Conservation (phyloP, 2,113 vertebrate genomes). For the Callaeas wilsoni region DNA sequence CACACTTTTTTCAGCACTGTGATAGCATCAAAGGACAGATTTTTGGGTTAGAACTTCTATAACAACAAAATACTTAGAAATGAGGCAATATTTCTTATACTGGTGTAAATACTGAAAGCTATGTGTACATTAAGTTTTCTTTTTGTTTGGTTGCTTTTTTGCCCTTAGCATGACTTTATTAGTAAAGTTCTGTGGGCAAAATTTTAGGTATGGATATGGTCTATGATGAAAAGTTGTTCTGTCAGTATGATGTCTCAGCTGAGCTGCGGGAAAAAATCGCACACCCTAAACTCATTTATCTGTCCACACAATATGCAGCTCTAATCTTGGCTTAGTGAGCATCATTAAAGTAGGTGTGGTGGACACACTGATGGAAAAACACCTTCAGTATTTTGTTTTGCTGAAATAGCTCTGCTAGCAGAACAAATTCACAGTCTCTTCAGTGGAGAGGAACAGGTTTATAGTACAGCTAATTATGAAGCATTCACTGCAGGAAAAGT, state of each 20-base stretch:
- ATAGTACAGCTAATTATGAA: neutral
- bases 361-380: neutral
- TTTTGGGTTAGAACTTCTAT: neutral
- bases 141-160: neutral
- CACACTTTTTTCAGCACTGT: neutral
- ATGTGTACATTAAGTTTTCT: neutral
- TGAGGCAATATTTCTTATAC: neutral
- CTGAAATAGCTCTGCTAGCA: neutral
- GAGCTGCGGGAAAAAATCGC: neutral
- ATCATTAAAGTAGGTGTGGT: neutral
- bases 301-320: neutral
- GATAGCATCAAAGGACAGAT: neutral
- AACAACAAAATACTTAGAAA: neutral
- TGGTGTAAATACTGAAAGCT: neutral
- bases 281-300: neutral
- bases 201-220: neutral
- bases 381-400: neutral
- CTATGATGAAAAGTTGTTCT: neutral
- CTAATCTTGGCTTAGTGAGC: neutral
- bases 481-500: neutral
- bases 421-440: neutral
- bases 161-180: neutral
- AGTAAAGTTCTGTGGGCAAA: neutral
- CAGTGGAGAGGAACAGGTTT: neutral
- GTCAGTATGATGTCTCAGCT: neutral